Evolutionary conservation across 2,888 invertebrate species (phyloP).

Genomic region (Drosophila kambysellisi): DNA sequence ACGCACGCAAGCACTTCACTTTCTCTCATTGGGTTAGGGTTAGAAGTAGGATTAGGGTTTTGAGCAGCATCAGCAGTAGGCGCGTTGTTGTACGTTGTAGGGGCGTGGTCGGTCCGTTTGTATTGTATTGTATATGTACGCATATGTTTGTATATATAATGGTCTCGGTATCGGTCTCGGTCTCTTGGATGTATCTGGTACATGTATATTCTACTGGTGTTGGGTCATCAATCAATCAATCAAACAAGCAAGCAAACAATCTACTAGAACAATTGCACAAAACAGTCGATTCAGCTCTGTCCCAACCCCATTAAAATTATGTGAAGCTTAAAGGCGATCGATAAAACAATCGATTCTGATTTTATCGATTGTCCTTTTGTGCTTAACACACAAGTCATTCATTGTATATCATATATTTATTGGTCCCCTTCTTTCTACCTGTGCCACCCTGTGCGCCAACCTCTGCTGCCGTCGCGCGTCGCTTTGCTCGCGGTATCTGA

Average conservation of each 20-base stretch:
- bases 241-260: slow-evolving; percentile 8
- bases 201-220: slow-evolving; percentile 38
- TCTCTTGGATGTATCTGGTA: slow-evolving; percentile 18
- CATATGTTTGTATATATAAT: slow-evolving; percentile 18
- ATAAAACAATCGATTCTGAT: slow-evolving; percentile 7
- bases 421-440: neutral
- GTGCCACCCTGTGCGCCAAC: neutral
- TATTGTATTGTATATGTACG: slow-evolving; percentile 10
- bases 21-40: slow-evolving; percentile 16
- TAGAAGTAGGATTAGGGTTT: neutral
- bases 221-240: slow-evolving; percentile 41
- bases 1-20: slow-evolving; percentile 58
- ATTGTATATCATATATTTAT: slow-evolving; percentile 9
- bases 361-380: slow-evolving; percentile 30
- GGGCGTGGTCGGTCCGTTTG: slow-evolving; percentile 61
- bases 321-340: slow-evolving; percentile 11
- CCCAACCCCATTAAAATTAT: neutral
- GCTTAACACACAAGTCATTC: slow-evolving; percentile 8
- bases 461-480: slow-evolving; percentile 42
- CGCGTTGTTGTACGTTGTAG: slow-evolving; percentile 29
- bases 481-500: slow-evolving; percentile 52
- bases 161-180: slow-evolving; percentile 22
- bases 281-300: neutral
- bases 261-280: slow-evolving; percentile 8
- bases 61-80: slow-evolving; percentile 5